Percentiles rank a stretch among this genome's conserved stretches.
Evolutionary conservation across 2,888 invertebrate genomes (phyloP).

Genomic region (Morpho deidamia): DNA sequence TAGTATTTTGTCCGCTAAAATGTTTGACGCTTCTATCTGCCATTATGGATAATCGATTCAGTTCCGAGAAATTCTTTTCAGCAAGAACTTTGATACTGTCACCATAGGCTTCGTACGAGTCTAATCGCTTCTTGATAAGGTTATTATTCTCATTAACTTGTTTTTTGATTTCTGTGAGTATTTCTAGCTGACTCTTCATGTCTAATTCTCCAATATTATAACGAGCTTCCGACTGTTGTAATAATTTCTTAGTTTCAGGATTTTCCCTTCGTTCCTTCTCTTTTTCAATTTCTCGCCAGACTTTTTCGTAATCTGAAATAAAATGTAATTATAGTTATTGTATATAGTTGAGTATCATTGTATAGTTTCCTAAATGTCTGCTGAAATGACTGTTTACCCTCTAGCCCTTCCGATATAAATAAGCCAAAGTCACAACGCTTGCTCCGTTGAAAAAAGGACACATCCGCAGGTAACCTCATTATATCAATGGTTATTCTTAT

Average conservation of each 20-base stretch:
- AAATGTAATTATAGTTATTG: neutral
- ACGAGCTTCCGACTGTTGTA: constrained; percentile 29
- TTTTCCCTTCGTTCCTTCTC: constrained; percentile 79
- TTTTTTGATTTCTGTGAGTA: constrained; percentile 66
- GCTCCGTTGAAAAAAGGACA: too few species aligned
- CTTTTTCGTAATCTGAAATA: constrained; percentile 78
- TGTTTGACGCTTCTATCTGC: constrained; percentile 66
- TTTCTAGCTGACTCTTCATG: constrained; percentile 51
- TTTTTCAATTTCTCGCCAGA: constrained; percentile 81
- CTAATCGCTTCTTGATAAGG: constrained; percentile 60
- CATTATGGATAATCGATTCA: constrained; percentile 66
- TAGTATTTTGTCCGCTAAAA: constrained; percentile 53
- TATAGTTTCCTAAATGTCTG: neutral
- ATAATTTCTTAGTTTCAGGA: constrained; percentile 16
- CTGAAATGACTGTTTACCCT: too few species aligned
- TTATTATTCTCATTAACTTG: constrained; percentile 67
- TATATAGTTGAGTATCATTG: too few species aligned
- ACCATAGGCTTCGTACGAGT: constrained; percentile 39
- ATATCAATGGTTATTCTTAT: too few species aligned
- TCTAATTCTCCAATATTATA: constrained; percentile 38
- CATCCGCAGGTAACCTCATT: too few species aligned
- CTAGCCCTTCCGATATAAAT: neutral
- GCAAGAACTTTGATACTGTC: constrained; percentile 58
- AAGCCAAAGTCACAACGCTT: too few species aligned
- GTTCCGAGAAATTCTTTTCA: constrained; percentile 67